phyloP scores from a whole-genome alignment of 2,797 vertebrate species.

The Lacerta viridis region DNA sequence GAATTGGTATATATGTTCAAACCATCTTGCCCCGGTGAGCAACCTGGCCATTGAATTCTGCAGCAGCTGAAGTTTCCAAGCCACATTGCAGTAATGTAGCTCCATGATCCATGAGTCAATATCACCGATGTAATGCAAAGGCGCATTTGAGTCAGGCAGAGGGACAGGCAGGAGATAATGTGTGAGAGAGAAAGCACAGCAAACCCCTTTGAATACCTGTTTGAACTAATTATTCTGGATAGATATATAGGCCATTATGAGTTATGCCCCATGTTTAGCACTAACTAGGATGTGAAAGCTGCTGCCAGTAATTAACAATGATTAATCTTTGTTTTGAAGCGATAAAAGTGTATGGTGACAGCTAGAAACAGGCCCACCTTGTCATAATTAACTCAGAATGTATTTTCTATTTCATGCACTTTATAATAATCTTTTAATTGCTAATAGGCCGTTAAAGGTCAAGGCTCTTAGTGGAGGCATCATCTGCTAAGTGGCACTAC shows the following conservation, averaged over 20 bases:
- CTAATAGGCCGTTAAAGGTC: background rate
- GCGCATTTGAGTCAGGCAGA: background rate
- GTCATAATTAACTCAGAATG: background rate
- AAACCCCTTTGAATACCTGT: background rate
- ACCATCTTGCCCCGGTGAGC: too few relatives aligned
- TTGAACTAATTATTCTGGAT: background rate
- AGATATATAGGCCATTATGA: background rate
- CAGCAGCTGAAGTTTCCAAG: too few relatives aligned
- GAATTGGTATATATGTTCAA: too few relatives aligned
- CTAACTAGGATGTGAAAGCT: constrained; percentile 13
- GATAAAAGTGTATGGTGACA: background rate
- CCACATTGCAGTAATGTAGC: too few relatives aligned
- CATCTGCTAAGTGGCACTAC: background rate
- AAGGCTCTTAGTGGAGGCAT: background rate
- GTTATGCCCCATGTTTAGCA: constrained; percentile 15
- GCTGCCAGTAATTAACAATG: constrained; percentile 11
- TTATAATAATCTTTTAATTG: background rate
- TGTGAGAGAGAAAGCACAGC: too few relatives aligned
- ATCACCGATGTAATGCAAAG: background rate
- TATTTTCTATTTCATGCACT: background rate
- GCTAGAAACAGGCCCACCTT: background rate
- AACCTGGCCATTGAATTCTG: too few relatives aligned
- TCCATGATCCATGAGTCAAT: background rate
- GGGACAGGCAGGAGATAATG: background rate
- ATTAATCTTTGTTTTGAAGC: constrained; percentile 13